Percentiles rank a stretch among this genome's conserved stretches.
Conservation (phyloP, 92 coral and sea anemone genomes). For the Isaurus tuberculatus region DNA sequence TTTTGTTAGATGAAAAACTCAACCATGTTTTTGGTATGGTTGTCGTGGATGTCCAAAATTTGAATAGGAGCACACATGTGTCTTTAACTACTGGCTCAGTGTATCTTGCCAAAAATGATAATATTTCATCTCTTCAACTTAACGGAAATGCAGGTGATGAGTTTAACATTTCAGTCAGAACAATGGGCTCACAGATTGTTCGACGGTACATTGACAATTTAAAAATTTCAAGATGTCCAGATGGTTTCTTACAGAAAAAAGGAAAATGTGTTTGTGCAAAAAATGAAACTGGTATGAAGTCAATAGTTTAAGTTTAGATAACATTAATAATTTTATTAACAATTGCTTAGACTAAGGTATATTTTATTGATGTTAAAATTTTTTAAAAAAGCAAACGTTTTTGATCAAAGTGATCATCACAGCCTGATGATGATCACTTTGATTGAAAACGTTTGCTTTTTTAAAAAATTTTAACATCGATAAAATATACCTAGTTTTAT, state of each 20-base stretch:
- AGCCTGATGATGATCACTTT: too few relatives aligned
- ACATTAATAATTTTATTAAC: too few relatives aligned
- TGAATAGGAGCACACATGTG: constrained; percentile 24
- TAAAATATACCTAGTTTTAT: too few relatives aligned
- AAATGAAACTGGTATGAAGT: not conserved
- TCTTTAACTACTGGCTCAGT: constrained; percentile 65
- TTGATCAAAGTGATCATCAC: too few relatives aligned
- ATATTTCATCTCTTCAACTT: constrained; percentile 53
- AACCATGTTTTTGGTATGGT: constrained; percentile 82
- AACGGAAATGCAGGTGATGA: constrained; percentile 55
- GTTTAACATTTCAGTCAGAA: constrained; percentile 62
- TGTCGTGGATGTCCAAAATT: constrained; percentile 41
- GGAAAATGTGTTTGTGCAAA: constrained; percentile 70
- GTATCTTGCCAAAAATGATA: constrained; percentile 63
- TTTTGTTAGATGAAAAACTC: constrained; percentile 78
- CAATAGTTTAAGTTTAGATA: not conserved
- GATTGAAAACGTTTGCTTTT: too few relatives aligned
- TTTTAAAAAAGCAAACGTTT: too few relatives aligned
- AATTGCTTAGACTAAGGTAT: too few relatives aligned
- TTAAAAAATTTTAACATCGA: too few relatives aligned
- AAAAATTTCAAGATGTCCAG: constrained; percentile 62
- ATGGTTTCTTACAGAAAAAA: constrained; percentile 57
- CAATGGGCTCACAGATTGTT: constrained; percentile 68
- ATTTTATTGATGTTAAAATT: too few relatives aligned
- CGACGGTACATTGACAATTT: constrained; percentile 51